Conservation (phyloP, 2,888 invertebrate genomes). For the Polymixis lichenea region DNA sequence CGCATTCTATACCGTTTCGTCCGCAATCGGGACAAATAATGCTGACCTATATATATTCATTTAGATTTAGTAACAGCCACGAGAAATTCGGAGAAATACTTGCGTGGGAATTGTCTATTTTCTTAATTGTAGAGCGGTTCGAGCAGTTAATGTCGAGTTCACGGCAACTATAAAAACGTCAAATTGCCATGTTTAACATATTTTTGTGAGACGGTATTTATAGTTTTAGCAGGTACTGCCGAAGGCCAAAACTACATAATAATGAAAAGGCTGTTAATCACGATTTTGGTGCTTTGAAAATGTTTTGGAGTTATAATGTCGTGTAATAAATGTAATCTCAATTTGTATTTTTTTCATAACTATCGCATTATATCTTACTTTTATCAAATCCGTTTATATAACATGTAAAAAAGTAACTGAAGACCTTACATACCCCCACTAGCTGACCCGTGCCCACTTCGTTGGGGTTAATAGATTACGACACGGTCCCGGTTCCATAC, state of each 20-base stretch:
- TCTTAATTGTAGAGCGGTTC: conserved; percentile 48
- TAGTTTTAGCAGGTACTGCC: conserved; percentile 30
- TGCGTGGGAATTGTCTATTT: conserved; percentile 25
- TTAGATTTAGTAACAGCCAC: conserved; percentile 1
- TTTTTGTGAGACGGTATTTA: conserved; percentile 38
- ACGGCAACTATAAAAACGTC: conserved; percentile 60
- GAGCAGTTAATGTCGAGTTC: conserved; percentile 61
- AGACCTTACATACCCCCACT: too few relatives aligned
- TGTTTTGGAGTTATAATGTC: neutral
- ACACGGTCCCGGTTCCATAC: too few relatives aligned
- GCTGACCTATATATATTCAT: conserved; percentile 45
- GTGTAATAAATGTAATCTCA: conserved; percentile 11
- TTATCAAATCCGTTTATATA: neutral
- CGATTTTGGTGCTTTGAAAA: conserved; percentile 17
- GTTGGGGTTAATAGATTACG: too few relatives aligned
- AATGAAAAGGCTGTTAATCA: conserved; percentile 42
- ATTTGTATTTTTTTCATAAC: neutral
- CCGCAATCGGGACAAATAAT: conserved; percentile 39
- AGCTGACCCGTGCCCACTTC: too few relatives aligned
- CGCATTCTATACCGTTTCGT: conserved; percentile 30
- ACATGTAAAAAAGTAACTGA: too few relatives aligned
- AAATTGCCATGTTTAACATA: conserved; percentile 51
- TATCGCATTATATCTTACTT: neutral
- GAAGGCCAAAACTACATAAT: conserved; percentile 53
- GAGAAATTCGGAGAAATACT: conserved; percentile 5